Evolutionary conservation across 2,113 vertebrate species (phyloP).

Genomic region (Sciurus niger): DNA sequence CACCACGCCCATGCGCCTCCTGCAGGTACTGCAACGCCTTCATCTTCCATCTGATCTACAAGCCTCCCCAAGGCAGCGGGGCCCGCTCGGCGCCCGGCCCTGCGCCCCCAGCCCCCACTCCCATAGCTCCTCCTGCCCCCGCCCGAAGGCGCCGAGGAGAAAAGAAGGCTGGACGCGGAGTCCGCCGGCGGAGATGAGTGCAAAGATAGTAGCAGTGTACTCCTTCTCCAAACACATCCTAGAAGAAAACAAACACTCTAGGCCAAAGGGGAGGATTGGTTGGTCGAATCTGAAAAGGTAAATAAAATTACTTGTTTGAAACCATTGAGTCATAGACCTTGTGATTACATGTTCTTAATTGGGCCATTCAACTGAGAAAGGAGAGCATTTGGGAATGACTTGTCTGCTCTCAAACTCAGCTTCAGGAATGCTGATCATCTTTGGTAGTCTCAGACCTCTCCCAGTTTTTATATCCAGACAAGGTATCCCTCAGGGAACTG

Average conservation of each 20-base stretch:
- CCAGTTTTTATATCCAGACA: not conserved
- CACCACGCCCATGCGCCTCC: not conserved
- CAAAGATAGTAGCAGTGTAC: fast-evolving
- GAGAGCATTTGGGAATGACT: not conserved
- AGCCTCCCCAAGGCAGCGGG: constrained; percentile 55
- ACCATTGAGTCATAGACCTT: not conserved
- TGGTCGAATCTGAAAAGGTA: not conserved
- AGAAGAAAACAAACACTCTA: not conserved
- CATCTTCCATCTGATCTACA: constrained; percentile 85
- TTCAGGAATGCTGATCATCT: not conserved
- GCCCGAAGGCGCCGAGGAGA: constrained; percentile 74
- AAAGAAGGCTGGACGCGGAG: constrained; percentile 70
- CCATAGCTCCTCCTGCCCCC: not conserved
- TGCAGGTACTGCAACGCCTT: constrained; percentile 86
- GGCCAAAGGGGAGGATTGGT: not conserved
- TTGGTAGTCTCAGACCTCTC: not conserved
- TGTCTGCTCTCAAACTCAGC: not conserved
- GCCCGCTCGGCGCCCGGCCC: constrained; percentile 1
- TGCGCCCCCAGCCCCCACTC: not conserved
- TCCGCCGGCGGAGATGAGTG: constrained; percentile 74
- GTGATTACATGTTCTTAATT: not conserved
- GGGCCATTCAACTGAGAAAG: not conserved
- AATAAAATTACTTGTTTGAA: constrained; percentile 77
- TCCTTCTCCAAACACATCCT: not conserved
- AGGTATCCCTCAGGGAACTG: too few relatives aligned